Percentiles rank a stretch among this genome's conserved stretches.
Conservation (phyloP, 2,888 invertebrate genomes). For the Rhimphoctona megacephalus region DNA sequence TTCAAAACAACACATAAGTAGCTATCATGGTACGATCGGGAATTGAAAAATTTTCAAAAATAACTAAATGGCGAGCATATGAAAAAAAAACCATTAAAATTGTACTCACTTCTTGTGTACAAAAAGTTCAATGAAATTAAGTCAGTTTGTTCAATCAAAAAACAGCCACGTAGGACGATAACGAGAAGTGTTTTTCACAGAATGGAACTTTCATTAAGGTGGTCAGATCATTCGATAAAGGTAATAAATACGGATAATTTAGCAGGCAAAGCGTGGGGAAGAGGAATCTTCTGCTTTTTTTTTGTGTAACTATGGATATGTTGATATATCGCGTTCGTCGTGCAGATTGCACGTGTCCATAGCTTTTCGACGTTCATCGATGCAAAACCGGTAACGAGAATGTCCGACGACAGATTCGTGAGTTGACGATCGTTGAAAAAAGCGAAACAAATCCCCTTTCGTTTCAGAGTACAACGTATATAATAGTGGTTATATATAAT, state of each 20-base stretch:
- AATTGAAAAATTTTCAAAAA: no score
- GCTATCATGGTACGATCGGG: no score
- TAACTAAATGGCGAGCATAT: no score
- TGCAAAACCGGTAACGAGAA: constrained; percentile 3
- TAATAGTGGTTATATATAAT: constrained; percentile 8
- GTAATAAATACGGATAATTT: neutral
- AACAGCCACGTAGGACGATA: no score
- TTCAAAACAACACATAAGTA: no score
- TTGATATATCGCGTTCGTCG: neutral
- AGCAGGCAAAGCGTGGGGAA: neutral
- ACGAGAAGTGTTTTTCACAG: no score
- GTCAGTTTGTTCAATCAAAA: no score
- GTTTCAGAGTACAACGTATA: neutral
- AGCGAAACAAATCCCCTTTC: neutral
- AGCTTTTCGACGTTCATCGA: constrained; percentile 19
- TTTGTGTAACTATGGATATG: neutral
- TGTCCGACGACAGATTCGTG: constrained; percentile 3
- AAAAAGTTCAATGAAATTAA: no score
- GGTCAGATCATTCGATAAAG: no score
- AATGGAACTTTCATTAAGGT: no score
- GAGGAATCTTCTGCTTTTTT: neutral
- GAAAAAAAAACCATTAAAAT: no score
- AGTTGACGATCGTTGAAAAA: constrained; percentile 16
- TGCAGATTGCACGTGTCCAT: constrained; percentile 1
- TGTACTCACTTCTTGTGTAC: no score